These are phyloP conservation scores for Calycopis cecrops DNA, from an alignment of 1,140 invertebrate species.

Conservation along the genomic window DNA sequence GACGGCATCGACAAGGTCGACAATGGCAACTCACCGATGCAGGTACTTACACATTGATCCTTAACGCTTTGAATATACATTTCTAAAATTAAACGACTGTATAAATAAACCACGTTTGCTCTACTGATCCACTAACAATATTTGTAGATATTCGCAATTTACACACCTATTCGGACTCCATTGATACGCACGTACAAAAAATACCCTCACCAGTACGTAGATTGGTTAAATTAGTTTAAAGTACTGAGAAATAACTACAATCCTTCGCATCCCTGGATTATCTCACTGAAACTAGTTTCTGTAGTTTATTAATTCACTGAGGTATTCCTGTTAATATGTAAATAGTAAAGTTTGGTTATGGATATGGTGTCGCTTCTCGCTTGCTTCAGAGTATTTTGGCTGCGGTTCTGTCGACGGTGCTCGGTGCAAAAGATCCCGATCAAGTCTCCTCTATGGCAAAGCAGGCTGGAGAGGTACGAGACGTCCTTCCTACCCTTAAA, in stretches of 20 bases:
- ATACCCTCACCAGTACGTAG: conserved; percentile 51
- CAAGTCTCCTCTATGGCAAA: conserved; percentile 93
- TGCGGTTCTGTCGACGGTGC: conserved; percentile 89
- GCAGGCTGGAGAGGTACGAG: conserved; percentile 93
- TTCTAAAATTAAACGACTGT: conserved; percentile 30
- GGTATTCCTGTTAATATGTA: conserved; percentile 53
- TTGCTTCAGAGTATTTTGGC: conserved; percentile 90
- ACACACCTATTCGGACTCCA: conserved; percentile 44
- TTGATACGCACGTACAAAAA: conserved; percentile 41
- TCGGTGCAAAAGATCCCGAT: conserved; percentile 91
- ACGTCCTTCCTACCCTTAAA: conserved; percentile 53
- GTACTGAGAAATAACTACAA: conserved; percentile 33
- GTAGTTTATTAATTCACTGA: conserved; percentile 35
- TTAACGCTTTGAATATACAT: conserved; percentile 28
- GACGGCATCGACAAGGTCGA: conserved; percentile 93
- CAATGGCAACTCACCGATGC: conserved; percentile 87
- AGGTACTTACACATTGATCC: conserved; percentile 76
- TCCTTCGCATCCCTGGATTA: conserved; percentile 40
- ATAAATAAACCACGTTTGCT: conserved; percentile 38
- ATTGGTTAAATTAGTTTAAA: conserved; percentile 38
- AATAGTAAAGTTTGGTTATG: conserved; percentile 71
- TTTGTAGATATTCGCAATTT: conserved; percentile 55
- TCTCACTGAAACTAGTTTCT: conserved; percentile 37
- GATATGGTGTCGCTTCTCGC: conserved; percentile 74
- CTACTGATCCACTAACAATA: conserved; percentile 64